A percentile compares a stretch with the other conserved stretches of the same genome.
Conservation (phyloP, 2,113 vertebrate genomes). For the Pseudolaguvia tuberculata region DNA sequence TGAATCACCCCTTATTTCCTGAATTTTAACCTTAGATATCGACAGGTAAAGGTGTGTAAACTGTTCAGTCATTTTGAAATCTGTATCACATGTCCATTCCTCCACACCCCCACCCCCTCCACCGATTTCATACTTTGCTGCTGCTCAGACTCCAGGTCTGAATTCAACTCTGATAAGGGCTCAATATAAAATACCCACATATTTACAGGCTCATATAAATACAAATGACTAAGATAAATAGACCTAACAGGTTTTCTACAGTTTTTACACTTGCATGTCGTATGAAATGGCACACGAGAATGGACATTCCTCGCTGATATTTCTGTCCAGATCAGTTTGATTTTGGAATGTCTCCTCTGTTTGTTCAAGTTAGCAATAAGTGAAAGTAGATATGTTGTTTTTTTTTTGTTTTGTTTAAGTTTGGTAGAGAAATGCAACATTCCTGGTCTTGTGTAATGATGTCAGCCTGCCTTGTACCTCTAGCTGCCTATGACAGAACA, state of each 20-base stretch:
- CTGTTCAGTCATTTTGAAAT: neutral
- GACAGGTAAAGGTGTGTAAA: neutral
- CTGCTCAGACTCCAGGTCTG: constrained; percentile 49
- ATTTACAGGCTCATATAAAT: neutral
- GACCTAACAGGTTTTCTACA: constrained; percentile 28
- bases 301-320: constrained; percentile 57
- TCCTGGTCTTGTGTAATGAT: constrained; percentile 58
- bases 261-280: constrained; percentile 38
- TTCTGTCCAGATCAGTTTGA: constrained; percentile 41
- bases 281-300: constrained; percentile 37
- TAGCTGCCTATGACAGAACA: constrained; percentile 59
- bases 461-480: constrained; percentile 64
- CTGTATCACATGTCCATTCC: constrained; percentile 1
- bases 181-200: constrained; percentile 31
- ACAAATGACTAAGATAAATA: neutral
- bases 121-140: constrained; percentile 33
- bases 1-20: neutral
- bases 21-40: constrained; percentile 35
- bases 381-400: constrained; percentile 29
- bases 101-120: constrained; percentile 6
- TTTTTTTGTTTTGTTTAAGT: constrained; percentile 2
- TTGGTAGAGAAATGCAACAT: constrained; percentile 46
- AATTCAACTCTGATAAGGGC: constrained; percentile 53
- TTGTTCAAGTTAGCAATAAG: constrained; percentile 70
- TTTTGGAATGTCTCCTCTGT: constrained; percentile 44